phyloP scores from a whole-genome alignment of 2,888 invertebrate genomes.

The Scrobipalpa atriplicella region DNA sequence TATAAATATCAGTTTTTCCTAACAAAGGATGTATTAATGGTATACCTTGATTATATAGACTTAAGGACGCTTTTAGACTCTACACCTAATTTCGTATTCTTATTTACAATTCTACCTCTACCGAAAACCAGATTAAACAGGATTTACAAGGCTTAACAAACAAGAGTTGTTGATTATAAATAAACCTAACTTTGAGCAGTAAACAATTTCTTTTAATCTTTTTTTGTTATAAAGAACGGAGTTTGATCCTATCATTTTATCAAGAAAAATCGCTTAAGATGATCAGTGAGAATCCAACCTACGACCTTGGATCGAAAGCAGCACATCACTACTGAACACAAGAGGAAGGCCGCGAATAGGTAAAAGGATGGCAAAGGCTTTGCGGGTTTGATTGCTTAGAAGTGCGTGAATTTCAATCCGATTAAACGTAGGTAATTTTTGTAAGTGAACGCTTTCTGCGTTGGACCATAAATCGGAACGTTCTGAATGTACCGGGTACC shows the following conservation, averaged over 20 bases:
- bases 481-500: too few relatives aligned
- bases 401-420: background rate
- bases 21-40: background rate
- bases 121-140: constrained; percentile 16
- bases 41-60: background rate
- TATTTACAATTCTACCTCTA: constrained; percentile 8
- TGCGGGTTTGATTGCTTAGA: background rate
- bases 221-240: too few relatives aligned
- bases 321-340: too few relatives aligned
- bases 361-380: too few relatives aligned
- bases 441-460: too few relatives aligned
- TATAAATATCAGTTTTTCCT: background rate
- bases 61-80: background rate
- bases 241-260: too few relatives aligned
- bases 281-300: too few relatives aligned
- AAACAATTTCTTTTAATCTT: background rate
- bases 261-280: too few relatives aligned
- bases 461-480: too few relatives aligned
- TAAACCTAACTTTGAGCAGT: background rate
- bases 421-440: background rate
- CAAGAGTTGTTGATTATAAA: background rate
- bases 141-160: constrained; percentile 6
- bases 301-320: too few relatives aligned
- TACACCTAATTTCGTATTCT: background rate
- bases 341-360: too few relatives aligned